Evolutionary conservation across 2,888 invertebrate genomes (phyloP), one percentile per base, ranked within the genome.

Genomic region (Euplexia lucipara): DNA sequence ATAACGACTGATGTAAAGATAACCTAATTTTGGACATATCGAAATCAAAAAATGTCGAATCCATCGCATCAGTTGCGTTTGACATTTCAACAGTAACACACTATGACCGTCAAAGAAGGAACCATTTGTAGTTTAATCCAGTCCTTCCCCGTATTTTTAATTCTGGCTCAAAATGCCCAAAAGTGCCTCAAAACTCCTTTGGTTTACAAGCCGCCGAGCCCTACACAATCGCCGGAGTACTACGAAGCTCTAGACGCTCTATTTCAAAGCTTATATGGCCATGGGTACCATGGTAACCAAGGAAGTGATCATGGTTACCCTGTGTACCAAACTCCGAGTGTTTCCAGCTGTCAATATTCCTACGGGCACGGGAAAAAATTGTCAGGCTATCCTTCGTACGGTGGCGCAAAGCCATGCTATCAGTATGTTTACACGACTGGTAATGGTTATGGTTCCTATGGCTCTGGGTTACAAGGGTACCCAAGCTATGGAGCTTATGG

Each of bases 141-240:
- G 67, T 84, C 88, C 0, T 95, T 95, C 16, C 95, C 95, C 0
- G 90, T 95, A 0, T 79, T 95, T 0, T 51, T 95, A 9, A 95
- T 95, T 6, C 58, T 95, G 3, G 94, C 94, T 0, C 95, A 95
- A 58, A 94, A 93, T 16, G 80, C 87, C 12, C 88, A 91, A 3
- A 88, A 81, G 76, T 95, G 95, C 68, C 39, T 94, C 0, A 88
- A 91, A 58, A 95, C 95, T 0, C 94, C 91, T 0, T 82, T 95
- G 0, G 65, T 92, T 0, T 95, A 95, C 61, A 91, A 92, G 39
- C 95, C 94, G 0, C 95, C 95, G 0, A 82, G 75, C 0, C 92
- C 95, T 0, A 94, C 95, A 0, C 92, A 89, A 9, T 86, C 94
- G 0, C 94, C 95, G 0, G 94, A 94, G 37, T 95, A 93, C 39